A percentile compares a stretch with the other conserved stretches of the same genome.
These are phyloP conservation scores for Dasyurus viverrinus DNA, from an alignment of 2,113 vertebrate genomes.

Conservation along the genomic window DNA sequence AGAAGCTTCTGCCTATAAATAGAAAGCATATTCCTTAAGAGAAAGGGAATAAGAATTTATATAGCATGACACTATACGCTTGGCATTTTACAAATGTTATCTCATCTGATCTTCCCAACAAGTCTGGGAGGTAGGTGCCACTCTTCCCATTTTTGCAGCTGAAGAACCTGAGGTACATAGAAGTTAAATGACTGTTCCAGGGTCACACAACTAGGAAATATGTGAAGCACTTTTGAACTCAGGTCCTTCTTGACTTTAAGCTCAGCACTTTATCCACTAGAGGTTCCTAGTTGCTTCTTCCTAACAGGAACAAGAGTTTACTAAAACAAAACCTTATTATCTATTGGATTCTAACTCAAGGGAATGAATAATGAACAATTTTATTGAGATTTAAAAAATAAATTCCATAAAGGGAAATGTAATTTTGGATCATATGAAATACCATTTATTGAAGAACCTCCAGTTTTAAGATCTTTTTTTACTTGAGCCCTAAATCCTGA, in stretches of 20 bases:
- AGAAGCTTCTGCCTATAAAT: background rate
- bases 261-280: background rate
- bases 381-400: background rate
- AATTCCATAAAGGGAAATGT: background rate
- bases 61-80: background rate
- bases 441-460: background rate
- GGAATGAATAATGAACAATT: background rate
- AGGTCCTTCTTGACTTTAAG: background rate
- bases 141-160: background rate
- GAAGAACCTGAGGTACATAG: background rate
- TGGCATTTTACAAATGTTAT: background rate
- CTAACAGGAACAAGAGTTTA: background rate
- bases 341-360: background rate
- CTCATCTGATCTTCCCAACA: background rate
- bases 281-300: background rate
- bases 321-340: background rate
- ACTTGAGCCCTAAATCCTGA: background rate
- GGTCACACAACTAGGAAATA: background rate
- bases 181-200: background rate
- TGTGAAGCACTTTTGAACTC: background rate
- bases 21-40: background rate
- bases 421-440: background rate
- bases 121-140: background rate
- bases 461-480: background rate
- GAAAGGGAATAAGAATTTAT: background rate